phyloP scores from a whole-genome alignment of 2,113 vertebrate genomes.

The Chaenogobius annularis region DNA sequence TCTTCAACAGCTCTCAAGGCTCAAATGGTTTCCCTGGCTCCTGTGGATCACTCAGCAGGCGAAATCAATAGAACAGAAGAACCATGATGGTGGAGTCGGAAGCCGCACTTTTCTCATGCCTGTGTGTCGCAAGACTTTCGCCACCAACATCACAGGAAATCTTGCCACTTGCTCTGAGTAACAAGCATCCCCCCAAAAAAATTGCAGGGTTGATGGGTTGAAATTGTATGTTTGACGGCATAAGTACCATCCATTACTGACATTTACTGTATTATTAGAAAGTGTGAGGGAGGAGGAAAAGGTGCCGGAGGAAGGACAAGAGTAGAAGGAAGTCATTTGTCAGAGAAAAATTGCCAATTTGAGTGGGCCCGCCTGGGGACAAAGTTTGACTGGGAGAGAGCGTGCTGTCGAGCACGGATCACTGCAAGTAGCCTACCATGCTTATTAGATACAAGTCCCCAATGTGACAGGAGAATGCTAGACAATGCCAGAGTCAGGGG shows the following conservation, averaged over 20 bases:
- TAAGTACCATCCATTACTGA: conserved; percentile 47
- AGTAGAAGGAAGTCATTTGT: conserved; percentile 58
- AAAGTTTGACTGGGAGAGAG: conserved; percentile 26
- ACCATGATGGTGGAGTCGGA: conserved; percentile 33
- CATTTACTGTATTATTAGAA: conserved; percentile 40
- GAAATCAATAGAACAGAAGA: conserved; percentile 41
- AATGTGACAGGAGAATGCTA: conserved; percentile 8
- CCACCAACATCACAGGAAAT: conserved; percentile 1
- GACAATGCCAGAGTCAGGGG: conserved; percentile 4
- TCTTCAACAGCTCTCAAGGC: conserved; percentile 19
- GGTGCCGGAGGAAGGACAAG: conserved; percentile 24
- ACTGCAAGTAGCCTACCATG: conserved; percentile 16
- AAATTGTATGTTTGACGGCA: conserved; percentile 34
- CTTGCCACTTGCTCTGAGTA: neutral
- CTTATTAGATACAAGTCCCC: conserved; percentile 32
- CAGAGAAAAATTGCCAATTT: conserved; percentile 62
- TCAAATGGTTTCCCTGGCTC: conserved; percentile 37
- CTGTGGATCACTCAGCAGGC: conserved; percentile 35
- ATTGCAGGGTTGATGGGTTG: conserved; percentile 19
- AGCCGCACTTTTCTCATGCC: conserved; percentile 7
- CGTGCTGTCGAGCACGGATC: conserved; percentile 12
- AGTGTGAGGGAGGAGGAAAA: conserved; percentile 14
- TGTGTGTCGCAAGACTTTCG: neutral
- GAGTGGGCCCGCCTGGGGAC: conserved; percentile 35
- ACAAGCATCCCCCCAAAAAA: conserved; percentile 22